Evolutionary conservation across 2,888 invertebrate species (phyloP).

Genomic region (Buathra laborator): DNA sequence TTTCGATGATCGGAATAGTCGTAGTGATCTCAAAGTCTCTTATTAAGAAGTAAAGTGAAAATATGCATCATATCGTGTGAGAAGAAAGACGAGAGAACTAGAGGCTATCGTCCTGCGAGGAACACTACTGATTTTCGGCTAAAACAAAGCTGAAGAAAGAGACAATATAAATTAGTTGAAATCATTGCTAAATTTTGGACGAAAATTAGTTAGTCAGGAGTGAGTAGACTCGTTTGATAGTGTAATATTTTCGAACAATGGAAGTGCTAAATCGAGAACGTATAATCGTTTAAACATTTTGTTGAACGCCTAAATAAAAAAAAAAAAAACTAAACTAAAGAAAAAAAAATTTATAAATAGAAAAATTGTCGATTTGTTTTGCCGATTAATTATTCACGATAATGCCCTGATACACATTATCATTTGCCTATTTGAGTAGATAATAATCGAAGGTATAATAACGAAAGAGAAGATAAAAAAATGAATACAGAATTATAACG

Average conservation of each 20-base stretch:
- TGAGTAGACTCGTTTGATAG: slow-evolving; percentile 65
- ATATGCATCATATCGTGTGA: slow-evolving; percentile 51
- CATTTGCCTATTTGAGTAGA: slow-evolving; percentile 77
- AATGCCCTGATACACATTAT: slow-evolving; percentile 69
- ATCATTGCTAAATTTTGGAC: background rate
- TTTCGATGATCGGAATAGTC: background rate
- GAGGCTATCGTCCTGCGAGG: slow-evolving; percentile 12
- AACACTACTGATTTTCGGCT: background rate
- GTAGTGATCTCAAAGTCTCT: background rate
- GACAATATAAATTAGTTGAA: background rate
- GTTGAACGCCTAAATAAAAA: slow-evolving; percentile 4
- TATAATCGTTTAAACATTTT: slow-evolving; percentile 9
- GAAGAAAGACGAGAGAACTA: slow-evolving; percentile 32
- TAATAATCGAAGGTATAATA: slow-evolving; percentile 69
- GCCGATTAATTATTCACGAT: slow-evolving; percentile 13
- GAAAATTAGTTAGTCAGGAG: slow-evolving; percentile 32
- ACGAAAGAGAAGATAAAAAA: slow-evolving; percentile 59
- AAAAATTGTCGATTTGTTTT: slow-evolving; percentile 48
- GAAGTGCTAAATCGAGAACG: background rate
- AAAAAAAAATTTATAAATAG: slow-evolving; percentile 27
- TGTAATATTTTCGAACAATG: slow-evolving; percentile 62
- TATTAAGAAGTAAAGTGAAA: background rate
- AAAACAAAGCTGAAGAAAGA: background rate
- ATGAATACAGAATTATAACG: slow-evolving; percentile 69
- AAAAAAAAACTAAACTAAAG: slow-evolving; percentile 17